Evolutionary conservation across 2,888 invertebrate genomes (phyloP), one percentile per base, ranked within the genome.

Genomic region (Noctua janthe): DNA sequence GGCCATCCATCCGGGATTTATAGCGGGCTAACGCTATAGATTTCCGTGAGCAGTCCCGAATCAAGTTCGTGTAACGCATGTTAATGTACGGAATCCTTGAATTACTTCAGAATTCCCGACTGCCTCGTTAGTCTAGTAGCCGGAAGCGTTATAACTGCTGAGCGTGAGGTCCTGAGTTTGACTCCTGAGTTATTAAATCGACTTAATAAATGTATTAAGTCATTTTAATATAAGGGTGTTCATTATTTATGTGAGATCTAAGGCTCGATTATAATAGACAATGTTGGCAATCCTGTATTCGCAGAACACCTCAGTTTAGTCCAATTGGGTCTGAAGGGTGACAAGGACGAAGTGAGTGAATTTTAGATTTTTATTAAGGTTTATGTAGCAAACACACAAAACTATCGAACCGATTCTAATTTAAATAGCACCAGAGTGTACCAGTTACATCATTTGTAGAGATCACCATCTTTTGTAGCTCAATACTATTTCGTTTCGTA

Each of bases 1-100:
- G 35, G 23, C 29, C 51, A 69, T 49, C 39, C 56, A 59, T 74
- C 62, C 72, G 59, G 71, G 35, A 87, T 88, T 85, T 89, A 85
- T 85, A 59, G 51, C 59, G 70, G 64, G 47, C 66, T 29, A 71
- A 43, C 39, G 49, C 59, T 49, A 76, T 81, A 80, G 80, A 82
- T 87, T 84, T 83, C 74, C 71, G 62, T 76, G 76, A 83, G 71
- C 74, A 75, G 54, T 66, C 17, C 39, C 69, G 59, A 35, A 35
- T 82, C 75, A 69, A 62, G 71, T 80, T 73, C 82, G 79, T 71
- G 78, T 54, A 43, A 59, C 66, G 83, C 74, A 83, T 83, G 79
- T 49, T 83, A 83, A 88, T 88, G 74, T 13, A 29, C n/a, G 11
- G 6, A 76, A 72, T 78, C 70, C 64, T 85, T 56, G 54, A 76